These are phyloP conservation scores for Podiceps cristatus DNA, from an alignment of 2,113 vertebrate species.

Conservation along the genomic window DNA sequence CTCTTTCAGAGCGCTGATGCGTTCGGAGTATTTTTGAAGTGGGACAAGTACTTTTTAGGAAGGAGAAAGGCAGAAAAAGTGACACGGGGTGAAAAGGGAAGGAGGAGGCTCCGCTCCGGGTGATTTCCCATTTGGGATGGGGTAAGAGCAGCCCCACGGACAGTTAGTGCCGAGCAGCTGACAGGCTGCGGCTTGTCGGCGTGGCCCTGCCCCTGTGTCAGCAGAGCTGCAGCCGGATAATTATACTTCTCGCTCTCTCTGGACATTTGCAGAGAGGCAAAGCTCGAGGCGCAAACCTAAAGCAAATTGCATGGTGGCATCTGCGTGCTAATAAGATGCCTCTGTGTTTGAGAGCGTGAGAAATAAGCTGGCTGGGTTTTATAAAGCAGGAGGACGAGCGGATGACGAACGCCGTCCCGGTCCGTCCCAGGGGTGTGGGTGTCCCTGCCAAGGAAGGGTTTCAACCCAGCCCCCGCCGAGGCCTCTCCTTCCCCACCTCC, in stretches of 20 bases:
- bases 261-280: conserved; percentile 13
- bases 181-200: conserved; percentile 16
- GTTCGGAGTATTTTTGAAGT: neutral
- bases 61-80: neutral
- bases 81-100: neutral
- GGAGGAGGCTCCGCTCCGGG: neutral
- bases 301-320: conserved; percentile 52
- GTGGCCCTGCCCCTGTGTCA: conserved; percentile 44
- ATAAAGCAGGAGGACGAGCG: neutral
- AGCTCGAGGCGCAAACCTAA: conserved; percentile 11
- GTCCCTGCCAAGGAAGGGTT: neutral
- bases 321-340: neutral
- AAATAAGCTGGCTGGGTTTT: neutral
- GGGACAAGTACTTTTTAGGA: neutral
- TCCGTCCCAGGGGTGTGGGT: neutral
- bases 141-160: neutral
- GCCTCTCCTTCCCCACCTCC: neutral
- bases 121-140: neutral
- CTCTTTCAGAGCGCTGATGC: neutral
- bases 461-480: neutral
- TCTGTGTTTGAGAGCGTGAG: neutral
- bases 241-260: neutral
- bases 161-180: neutral
- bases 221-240: conserved; percentile 24
- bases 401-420: fast-evolving